A percentile compares a stretch with the other conserved stretches of the same genome.
These are phyloP conservation scores for Brachyistius frenatus DNA, from an alignment of 2,113 vertebrate genomes.

Conservation along the genomic window DNA sequence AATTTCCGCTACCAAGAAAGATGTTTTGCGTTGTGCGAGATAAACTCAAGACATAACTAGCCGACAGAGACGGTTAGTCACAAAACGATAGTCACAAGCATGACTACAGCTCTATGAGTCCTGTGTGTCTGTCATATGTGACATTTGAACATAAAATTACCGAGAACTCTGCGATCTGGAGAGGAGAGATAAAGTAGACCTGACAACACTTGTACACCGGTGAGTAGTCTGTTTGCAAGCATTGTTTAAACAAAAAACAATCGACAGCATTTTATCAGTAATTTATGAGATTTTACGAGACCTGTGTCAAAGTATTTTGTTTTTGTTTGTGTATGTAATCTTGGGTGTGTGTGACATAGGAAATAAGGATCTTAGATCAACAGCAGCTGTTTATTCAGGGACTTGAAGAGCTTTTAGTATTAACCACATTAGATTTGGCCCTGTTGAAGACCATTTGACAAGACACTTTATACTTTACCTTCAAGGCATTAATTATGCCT, in stretches of 20 bases:
- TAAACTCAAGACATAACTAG: no score
- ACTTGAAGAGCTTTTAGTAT: background rate
- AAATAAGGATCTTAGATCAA: background rate
- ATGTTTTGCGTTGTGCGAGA: no score
- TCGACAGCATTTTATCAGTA: background rate
- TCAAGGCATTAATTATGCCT: conserved; percentile 7
- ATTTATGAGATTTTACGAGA: background rate
- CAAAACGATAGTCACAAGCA: no score
- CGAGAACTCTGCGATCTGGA: background rate
- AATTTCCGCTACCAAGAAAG: no score
- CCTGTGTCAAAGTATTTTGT: no score
- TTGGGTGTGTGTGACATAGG: background rate
- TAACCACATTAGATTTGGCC: background rate
- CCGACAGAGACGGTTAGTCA: no score
- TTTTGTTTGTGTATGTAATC: no score
- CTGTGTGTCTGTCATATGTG: background rate
- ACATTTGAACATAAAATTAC: background rate
- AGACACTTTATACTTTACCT: background rate
- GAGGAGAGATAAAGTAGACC: background rate
- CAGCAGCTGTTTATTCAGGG: background rate
- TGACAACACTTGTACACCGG: background rate
- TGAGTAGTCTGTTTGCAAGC: background rate
- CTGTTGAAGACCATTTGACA: background rate
- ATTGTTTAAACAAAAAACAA: background rate
- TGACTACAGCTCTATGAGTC: background rate